phyloP scores from a whole-genome alignment of 2,113 vertebrate species.

The Atrichornis clamosus region DNA sequence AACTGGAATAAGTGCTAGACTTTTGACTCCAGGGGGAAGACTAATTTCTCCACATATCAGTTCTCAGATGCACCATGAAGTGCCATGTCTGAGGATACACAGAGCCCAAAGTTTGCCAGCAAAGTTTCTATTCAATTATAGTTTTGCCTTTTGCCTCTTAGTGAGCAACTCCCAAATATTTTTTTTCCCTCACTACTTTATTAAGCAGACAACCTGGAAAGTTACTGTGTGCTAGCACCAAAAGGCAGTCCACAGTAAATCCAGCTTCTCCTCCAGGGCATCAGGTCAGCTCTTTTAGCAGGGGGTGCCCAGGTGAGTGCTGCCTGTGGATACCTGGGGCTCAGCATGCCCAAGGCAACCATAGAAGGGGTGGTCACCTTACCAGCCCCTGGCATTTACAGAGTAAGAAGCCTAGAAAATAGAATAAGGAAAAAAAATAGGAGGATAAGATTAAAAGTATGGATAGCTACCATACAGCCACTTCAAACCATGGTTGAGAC shows the following conservation, averaged over 20 bases:
- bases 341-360: neutral
- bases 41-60: neutral
- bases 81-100: neutral
- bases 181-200: neutral
- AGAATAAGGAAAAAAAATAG: neutral
- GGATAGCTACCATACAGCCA: neutral
- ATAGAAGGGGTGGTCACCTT: neutral
- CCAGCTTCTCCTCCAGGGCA: neutral
- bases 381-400: neutral
- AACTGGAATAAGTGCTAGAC: neutral
- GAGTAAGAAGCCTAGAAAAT: neutral
- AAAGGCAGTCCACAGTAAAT: neutral
- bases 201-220: neutral
- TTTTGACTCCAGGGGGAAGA: neutral
- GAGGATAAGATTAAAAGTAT: neutral
- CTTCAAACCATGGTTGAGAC: neutral
- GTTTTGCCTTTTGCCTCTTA: neutral
- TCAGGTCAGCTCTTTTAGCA: neutral
- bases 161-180: neutral
- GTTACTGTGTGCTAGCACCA: neutral
- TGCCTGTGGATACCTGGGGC: fast-evolving
- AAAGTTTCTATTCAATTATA: neutral
- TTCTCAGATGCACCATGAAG: neutral
- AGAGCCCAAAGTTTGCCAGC: neutral
- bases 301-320: neutral